Percentiles rank a stretch among this genome's conserved stretches.
Conservation (phyloP, 2,888 invertebrate species). For the Philereme vetulata region DNA sequence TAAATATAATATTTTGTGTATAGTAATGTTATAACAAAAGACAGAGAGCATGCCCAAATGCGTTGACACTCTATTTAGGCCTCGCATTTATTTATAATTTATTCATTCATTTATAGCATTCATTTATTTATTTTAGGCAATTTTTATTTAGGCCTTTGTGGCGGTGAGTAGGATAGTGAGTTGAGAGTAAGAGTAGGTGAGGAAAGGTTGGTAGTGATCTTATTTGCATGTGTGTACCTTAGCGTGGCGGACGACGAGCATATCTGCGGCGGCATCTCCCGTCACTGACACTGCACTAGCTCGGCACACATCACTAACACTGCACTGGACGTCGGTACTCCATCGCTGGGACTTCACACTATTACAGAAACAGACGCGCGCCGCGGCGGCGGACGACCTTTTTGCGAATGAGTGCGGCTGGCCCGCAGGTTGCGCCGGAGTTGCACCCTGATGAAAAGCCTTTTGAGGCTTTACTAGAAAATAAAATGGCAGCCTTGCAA, state of each 20-base stretch:
- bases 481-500: too few species aligned
- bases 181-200: not conserved
- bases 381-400: constrained; percentile 41
- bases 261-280: constrained; percentile 57
- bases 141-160: too few species aligned
- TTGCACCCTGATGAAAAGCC: constrained; percentile 1
- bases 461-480: not conserved
- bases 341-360: not conserved
- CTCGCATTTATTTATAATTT: too few species aligned
- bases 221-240: constrained; percentile 51
- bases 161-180: too few species aligned
- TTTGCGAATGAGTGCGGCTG: constrained; percentile 47
- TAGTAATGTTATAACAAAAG: too few species aligned
- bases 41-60: too few species aligned
- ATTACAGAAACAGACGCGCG: constrained; percentile 50
- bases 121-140: too few species aligned
- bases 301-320: constrained; percentile 21
- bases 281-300: constrained; percentile 19
- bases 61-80: too few species aligned
- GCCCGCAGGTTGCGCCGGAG: constrained; percentile 29
- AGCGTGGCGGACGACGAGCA: constrained; percentile 71
- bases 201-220: constrained; percentile 1
- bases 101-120: too few species aligned
- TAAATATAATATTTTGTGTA: too few species aligned
- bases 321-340: not conserved